Conservation (phyloP, 2,888 invertebrate genomes). For the Leistus spinibarbis region DNA sequence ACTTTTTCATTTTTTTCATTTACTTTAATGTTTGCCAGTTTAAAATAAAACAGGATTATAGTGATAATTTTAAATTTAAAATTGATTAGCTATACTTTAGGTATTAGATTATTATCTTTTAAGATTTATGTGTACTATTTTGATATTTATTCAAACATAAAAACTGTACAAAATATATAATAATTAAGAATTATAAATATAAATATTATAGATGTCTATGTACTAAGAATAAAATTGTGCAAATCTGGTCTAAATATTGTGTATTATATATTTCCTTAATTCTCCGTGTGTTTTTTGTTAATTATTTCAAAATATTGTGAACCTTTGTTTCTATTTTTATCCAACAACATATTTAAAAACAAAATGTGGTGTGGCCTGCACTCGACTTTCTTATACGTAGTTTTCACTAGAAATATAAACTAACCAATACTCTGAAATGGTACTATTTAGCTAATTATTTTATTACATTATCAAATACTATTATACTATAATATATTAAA, state of each 20-base stretch:
- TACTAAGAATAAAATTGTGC: background rate
- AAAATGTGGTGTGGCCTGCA: no score
- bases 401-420: no score
- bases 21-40: constrained; percentile 78
- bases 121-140: no score
- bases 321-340: no score
- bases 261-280: background rate
- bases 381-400: no score
- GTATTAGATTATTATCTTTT: constrained; percentile 1
- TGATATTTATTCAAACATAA: background rate
- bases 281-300: no score
- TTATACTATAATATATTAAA: no score
- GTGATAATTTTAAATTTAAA: constrained; percentile 41
- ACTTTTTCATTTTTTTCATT: constrained; percentile 76
- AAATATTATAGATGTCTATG: background rate
- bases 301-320: no score
- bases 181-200: background rate
- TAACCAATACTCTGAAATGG: no score
- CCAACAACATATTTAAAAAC: no score
- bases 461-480: no score
- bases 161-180: background rate
- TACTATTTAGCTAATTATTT: no score
- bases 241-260: background rate
- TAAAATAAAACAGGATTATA: constrained; percentile 54
- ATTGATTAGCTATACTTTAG: background rate